A percentile compares a stretch with the other conserved stretches of the same genome.
These are phyloP conservation scores for Acrocephalus kingi DNA, from an alignment of 2,113 vertebrate species.

Conservation along the genomic window DNA sequence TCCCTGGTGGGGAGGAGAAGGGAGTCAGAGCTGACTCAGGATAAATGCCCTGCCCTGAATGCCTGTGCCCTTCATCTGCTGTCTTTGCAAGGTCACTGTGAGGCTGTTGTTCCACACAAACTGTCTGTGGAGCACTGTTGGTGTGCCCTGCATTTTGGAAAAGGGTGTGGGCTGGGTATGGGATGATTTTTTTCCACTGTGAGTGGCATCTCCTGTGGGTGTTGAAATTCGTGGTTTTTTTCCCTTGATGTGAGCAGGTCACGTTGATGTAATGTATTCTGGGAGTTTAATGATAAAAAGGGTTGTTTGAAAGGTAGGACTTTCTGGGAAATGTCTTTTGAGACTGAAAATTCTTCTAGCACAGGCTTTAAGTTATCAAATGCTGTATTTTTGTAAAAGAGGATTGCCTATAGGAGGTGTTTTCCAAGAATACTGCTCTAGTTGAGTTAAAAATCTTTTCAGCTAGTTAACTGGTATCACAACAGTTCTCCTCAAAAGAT, in stretches of 20 bases:
- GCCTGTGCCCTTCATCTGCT: background rate
- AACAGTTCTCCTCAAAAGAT: background rate
- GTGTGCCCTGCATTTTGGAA: background rate
- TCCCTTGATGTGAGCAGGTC: background rate
- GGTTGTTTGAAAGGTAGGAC: background rate
- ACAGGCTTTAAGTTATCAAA: background rate
- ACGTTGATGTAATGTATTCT: accelerated
- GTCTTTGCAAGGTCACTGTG: background rate
- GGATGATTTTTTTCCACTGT: background rate
- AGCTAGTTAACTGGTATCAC: background rate
- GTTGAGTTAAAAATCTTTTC: background rate
- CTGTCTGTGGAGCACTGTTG: background rate
- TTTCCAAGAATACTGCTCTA: background rate
- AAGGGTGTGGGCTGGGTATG: accelerated
- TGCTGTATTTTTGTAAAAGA: background rate
- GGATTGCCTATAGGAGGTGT: accelerated
- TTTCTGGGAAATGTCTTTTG: background rate
- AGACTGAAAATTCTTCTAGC: background rate
- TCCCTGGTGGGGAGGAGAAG: background rate
- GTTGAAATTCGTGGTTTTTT: background rate
- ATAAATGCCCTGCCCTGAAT: background rate
- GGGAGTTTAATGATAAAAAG: background rate
- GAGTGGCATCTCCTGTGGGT: background rate
- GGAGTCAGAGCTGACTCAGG: background rate
- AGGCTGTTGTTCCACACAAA: background rate